Evolutionary conservation across 2,888 invertebrate genomes (phyloP), one percentile per base, ranked within the genome.

Genomic region (Ennomos fuscantarius): DNA sequence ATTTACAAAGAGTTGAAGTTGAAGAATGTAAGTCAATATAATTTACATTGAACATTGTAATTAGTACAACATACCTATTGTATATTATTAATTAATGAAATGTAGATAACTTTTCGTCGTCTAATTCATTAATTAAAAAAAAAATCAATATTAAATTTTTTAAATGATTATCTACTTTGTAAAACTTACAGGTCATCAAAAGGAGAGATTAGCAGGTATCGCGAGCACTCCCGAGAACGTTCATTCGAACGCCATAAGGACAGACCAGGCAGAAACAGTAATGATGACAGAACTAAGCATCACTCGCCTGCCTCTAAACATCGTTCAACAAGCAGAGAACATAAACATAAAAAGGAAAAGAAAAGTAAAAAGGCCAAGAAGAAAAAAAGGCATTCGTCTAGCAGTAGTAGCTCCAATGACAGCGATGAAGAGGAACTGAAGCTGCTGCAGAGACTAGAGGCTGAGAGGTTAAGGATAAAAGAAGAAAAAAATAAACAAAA

Each of bases 401-500:
- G 81, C 43, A 84, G 82, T 48, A 82, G 83, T 15, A 80, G 81
- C n/a, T 62, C 62, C 34, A 92, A 93, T 15, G 93, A 93, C 6
- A 84, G 86, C 55, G 86, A 83, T 46, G 90, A 93, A 45, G 87
- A 93, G 63, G 95, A 95, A 9, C 77, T 95, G 0, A 94, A 95
- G 73, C 77, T 97, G 24, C 78, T 97, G 63, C 93, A 96, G 76
- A 93, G 95, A 68, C 83, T 98, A 11, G 95, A 96, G 74, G 94
- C 95, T 0, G 96, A 97, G 71, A 88, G 97, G 0, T 69, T 94
- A 11, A 93, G 94, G 48, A 90, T 94, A 37, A 86, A 94, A 8
- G 94, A 96, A 32, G 95, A 96, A 44, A 94, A 93, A 50, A 94
- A 93, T 58, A 93, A 93, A 1, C 92, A 94, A 55, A 97, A 97